These are phyloP conservation scores for Turnix velox DNA, from an alignment of 2,113 vertebrate species.

Conservation along the genomic window DNA sequence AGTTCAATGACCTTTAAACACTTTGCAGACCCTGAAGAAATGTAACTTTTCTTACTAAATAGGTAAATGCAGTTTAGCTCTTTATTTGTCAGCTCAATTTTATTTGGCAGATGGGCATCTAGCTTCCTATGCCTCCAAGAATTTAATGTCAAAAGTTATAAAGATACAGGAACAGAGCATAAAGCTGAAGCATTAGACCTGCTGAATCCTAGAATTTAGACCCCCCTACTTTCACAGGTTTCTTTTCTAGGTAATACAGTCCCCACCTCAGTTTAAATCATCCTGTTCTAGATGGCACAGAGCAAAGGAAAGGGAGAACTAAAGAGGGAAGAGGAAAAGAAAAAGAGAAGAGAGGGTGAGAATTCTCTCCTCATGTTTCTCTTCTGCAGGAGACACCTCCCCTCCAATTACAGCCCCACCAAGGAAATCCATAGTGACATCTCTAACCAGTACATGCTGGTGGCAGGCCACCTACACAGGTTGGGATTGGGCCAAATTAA, in stretches of 20 bases:
- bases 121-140: not conserved
- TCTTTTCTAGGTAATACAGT: not conserved
- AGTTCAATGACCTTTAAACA: not conserved
- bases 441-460: not conserved
- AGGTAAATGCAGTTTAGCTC: not conserved
- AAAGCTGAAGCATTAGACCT: not conserved
- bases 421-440: not conserved
- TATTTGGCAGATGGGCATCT: not conserved
- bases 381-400: not conserved
- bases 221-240: not conserved
- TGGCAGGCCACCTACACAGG: not conserved
- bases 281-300: not conserved
- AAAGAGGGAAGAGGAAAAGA: not conserved
- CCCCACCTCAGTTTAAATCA: not conserved
- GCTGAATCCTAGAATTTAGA: not conserved
- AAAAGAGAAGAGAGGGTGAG: not conserved
- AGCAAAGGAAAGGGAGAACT: not conserved
- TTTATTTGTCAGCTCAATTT: not conserved
- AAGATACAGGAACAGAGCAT: not conserved
- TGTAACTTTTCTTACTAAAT: not conserved
- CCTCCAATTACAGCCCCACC: not conserved
- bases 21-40: not conserved
- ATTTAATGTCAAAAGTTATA: not conserved
- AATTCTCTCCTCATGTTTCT: not conserved
- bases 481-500: not conserved